Evolutionary conservation across 2,888 invertebrate genomes (phyloP).

Genomic region (Patella pellucida): DNA sequence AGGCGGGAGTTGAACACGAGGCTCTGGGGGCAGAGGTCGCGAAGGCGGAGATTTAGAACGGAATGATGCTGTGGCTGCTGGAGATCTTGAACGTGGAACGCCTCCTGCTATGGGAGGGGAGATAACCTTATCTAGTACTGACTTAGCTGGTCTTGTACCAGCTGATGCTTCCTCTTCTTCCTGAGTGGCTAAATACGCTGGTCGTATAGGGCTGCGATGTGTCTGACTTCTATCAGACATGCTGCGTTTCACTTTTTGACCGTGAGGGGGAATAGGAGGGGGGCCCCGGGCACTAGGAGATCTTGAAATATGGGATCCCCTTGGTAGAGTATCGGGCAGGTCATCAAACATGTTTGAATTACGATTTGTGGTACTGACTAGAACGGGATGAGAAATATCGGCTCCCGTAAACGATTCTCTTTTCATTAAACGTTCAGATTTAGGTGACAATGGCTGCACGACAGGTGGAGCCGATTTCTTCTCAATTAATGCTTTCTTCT

Average conservation of each 20-base stretch:
- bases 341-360: slow-evolving; percentile 54
- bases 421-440: slow-evolving; percentile 40
- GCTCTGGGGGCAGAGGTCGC: neutral
- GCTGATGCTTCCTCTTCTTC: neutral
- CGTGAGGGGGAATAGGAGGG: slow-evolving; percentile 23
- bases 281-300: slow-evolving; percentile 14
- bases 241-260: slow-evolving; percentile 26
- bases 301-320: slow-evolving; percentile 24
- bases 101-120: slow-evolving; percentile 25
- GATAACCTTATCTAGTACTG: slow-evolving; percentile 12
- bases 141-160: neutral
- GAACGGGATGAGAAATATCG: slow-evolving; percentile 59
- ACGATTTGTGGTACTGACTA: slow-evolving; percentile 62
- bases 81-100: slow-evolving; percentile 13
- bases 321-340: slow-evolving; percentile 33
- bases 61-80: slow-evolving; percentile 10
- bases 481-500: slow-evolving; percentile 17
- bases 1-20: neutral
- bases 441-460: neutral
- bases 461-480: slow-evolving; percentile 16
- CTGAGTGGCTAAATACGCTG: neutral
- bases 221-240: slow-evolving; percentile 15
- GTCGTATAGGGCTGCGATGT: neutral
- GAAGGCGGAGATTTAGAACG: slow-evolving; percentile 1
- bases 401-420: slow-evolving; percentile 50